Percentiles rank a stretch among this genome's conserved stretches.
These are phyloP conservation scores for Leptobrachium leishanense DNA, from an alignment of 2,113 vertebrate species.

Conservation along the genomic window DNA sequence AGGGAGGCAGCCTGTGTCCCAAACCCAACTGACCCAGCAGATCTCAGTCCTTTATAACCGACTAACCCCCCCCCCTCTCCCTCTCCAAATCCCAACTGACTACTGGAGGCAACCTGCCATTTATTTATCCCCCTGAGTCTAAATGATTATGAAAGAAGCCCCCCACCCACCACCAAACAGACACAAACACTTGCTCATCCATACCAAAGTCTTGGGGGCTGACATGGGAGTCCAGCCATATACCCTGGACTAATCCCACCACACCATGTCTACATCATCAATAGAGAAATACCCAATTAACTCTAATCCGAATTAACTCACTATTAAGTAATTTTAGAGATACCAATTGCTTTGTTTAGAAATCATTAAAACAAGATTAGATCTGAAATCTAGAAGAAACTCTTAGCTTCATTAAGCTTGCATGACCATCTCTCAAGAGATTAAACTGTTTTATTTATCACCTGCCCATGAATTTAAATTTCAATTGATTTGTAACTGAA, in stretches of 20 bases:
- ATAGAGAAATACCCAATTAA: slow-evolving; percentile 33
- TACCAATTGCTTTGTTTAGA: not conserved
- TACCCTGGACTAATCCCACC: slow-evolving; percentile 26
- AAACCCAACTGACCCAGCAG: slow-evolving; percentile 40
- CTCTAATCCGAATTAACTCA: slow-evolving; percentile 6
- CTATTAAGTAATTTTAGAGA: not conserved
- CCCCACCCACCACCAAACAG: not conserved
- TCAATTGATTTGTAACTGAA: too few species aligned
- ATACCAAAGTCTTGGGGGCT: slow-evolving; percentile 3
- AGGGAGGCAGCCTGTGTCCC: slow-evolving; percentile 12
- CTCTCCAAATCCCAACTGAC: slow-evolving; percentile 43
- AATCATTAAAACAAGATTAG: not conserved
- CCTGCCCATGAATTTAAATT: too few species aligned
- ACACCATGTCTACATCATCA: slow-evolving; percentile 27
- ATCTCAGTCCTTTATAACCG: slow-evolving; percentile 33
- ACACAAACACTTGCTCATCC: slow-evolving; percentile 17
- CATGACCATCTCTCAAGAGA: not conserved
- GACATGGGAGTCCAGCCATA: slow-evolving; percentile 10
- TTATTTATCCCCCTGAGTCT: slow-evolving; percentile 29
- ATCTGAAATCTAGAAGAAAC: not conserved
- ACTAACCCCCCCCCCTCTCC: slow-evolving; percentile 10
- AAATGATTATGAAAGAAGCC: slow-evolving; percentile 29
- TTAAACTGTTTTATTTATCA: too few species aligned
- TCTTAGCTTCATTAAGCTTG: not conserved
- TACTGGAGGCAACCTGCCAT: slow-evolving; percentile 45